Conservation (phyloP, 1,140 invertebrate species). For the Cherax quadricarinatus region DNA sequence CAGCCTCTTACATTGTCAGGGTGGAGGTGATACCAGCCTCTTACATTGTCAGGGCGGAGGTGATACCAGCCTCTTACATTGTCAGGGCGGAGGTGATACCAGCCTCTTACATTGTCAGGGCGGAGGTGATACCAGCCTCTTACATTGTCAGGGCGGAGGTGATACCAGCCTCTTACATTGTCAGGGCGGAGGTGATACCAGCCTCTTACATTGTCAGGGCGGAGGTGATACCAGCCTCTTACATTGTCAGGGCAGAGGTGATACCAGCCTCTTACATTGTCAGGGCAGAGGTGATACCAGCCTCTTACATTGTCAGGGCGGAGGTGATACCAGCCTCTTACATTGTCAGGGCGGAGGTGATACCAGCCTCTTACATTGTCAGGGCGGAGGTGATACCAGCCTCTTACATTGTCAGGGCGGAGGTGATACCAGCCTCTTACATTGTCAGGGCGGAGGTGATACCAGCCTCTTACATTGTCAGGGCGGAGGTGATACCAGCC, state of each 20-base stretch:
- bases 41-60: too few species aligned
- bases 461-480: neutral
- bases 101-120: too few species aligned
- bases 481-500: too few species aligned
- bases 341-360: conserved; percentile 20
- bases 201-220: conserved; percentile 14
- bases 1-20: conserved; percentile 2
- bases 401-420: conserved; percentile 27
- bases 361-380: too few species aligned
- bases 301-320: too few species aligned
- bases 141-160: conserved; percentile 19
- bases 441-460: conserved; percentile 23
- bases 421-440: too few species aligned
- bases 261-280: neutral
- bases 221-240: too few species aligned
- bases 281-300: conserved; percentile 17
- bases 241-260: conserved; percentile 28
- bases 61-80: neutral
- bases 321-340: neutral
- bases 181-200: conserved; percentile 14
- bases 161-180: too few species aligned
- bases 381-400: conserved; percentile 3
- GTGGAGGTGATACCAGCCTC: too few species aligned
- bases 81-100: conserved; percentile 22
- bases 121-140: neutral